phyloP scores from a whole-genome alignment of 2,797 vertebrate genomes.

The Monodelphis domestica region DNA sequence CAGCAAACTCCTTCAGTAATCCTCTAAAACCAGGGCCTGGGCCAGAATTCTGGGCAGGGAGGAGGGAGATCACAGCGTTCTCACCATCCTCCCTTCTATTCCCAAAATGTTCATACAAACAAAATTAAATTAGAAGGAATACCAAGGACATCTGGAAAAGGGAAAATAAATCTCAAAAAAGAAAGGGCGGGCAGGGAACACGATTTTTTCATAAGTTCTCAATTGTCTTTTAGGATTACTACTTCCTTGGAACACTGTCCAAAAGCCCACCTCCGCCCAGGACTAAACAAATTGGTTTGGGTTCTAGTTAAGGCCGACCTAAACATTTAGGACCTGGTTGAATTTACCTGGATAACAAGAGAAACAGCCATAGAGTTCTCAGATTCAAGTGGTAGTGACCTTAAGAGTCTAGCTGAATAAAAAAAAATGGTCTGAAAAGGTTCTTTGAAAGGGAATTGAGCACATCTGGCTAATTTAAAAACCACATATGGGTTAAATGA shows the following conservation, averaged over 20 bases:
- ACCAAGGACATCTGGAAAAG: background rate
- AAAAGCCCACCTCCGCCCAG: background rate
- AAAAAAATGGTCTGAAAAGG: background rate
- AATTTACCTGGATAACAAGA: background rate
- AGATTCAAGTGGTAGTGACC: background rate
- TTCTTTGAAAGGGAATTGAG: background rate
- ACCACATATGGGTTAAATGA: background rate
- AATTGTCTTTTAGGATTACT: background rate
- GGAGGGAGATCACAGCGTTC: background rate
- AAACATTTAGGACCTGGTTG: background rate
- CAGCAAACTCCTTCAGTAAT: background rate
- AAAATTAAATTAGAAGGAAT: background rate
- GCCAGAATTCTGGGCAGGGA: background rate
- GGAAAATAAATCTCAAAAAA: background rate
- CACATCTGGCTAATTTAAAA: background rate
- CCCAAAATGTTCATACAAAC: background rate
- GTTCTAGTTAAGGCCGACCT: background rate
- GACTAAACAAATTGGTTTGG: background rate
- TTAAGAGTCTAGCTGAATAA: background rate
- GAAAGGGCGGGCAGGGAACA: accelerated
- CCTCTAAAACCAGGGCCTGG: background rate
- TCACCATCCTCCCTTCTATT: background rate
- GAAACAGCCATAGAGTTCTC: background rate
- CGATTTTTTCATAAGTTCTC: background rate
- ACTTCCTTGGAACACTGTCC: background rate